Conservation (phyloP, 1,140 invertebrate species). For the Carposina sasakii region DNA sequence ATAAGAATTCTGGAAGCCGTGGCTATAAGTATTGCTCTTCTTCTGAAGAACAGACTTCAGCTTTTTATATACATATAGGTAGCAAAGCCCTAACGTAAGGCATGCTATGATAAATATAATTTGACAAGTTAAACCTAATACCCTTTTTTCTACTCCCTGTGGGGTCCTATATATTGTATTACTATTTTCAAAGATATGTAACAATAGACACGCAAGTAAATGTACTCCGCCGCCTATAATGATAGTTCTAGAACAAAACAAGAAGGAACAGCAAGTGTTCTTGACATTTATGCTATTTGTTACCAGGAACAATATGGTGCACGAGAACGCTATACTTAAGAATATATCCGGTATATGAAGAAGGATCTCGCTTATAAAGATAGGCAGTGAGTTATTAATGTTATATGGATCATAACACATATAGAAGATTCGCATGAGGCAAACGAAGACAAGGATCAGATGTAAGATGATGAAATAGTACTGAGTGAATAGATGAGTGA, state of each 20-base stretch:
- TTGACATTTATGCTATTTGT: slow-evolving; percentile 80
- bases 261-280: slow-evolving; percentile 76
- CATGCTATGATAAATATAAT: slow-evolving; percentile 86
- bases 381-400: slow-evolving; percentile 82
- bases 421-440: slow-evolving; percentile 86
- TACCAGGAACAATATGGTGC: slow-evolving; percentile 87
- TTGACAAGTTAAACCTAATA: slow-evolving; percentile 84
- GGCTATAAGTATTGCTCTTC: slow-evolving; percentile 79
- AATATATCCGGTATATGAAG: slow-evolving; percentile 88
- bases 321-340: slow-evolving; percentile 87
- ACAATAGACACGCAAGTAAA: slow-evolving; percentile 82
- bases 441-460: slow-evolving; percentile 84
- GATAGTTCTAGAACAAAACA: slow-evolving; percentile 82
- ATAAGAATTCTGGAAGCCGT: slow-evolving; percentile 79
- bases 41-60: slow-evolving; percentile 78
- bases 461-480: slow-evolving; percentile 90
- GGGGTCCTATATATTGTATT: slow-evolving; percentile 63
- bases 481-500: slow-evolving; percentile 84
- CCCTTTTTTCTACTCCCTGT: slow-evolving; percentile 69
- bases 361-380: slow-evolving; percentile 86
- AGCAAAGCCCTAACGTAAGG: slow-evolving; percentile 85
- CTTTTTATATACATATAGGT: slow-evolving; percentile 86
- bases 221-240: slow-evolving; percentile 82
- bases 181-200: slow-evolving; percentile 83
- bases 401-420: slow-evolving; percentile 94